Evolutionary conservation across 1,140 invertebrate species (phyloP).

Genomic region (Leptoteleia sp.): DNA sequence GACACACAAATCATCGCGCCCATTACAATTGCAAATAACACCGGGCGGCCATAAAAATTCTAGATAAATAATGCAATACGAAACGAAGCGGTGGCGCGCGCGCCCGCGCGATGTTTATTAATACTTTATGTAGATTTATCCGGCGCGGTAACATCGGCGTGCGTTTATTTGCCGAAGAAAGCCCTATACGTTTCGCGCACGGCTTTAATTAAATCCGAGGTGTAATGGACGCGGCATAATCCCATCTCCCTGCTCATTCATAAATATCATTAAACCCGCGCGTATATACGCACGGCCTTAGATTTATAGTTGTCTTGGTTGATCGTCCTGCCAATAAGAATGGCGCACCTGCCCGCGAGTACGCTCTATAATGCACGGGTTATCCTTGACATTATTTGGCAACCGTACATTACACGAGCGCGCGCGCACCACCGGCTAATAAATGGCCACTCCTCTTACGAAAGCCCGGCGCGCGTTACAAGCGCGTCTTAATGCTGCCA

Average conservation of each 20-base stretch:
- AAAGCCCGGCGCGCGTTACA: constrained; percentile 58
- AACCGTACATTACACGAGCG: constrained; percentile 70
- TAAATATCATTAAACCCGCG: constrained; percentile 53
- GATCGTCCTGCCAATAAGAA: constrained; percentile 55
- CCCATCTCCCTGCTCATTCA: constrained; percentile 54
- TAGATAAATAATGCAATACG: constrained; percentile 48
- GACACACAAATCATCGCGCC: constrained; percentile 40
- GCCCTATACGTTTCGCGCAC: constrained; percentile 37
- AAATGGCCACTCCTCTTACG: constrained; percentile 69
- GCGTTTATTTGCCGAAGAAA: constrained; percentile 52
- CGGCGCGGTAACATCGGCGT: constrained; percentile 32
- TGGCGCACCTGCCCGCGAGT: constrained; percentile 70
- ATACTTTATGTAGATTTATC: constrained; percentile 63
- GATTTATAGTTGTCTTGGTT: constrained; percentile 62
- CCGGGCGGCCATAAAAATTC: constrained; percentile 36
- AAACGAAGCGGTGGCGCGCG: constrained; percentile 9
- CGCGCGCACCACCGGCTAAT: constrained; percentile 60
- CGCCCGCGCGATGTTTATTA: constrained; percentile 47
- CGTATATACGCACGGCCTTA: constrained; percentile 22
- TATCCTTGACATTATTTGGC: constrained; percentile 79
- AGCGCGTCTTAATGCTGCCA: constrained; percentile 44
- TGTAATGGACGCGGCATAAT: constrained; percentile 60
- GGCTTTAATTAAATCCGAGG: constrained; percentile 62
- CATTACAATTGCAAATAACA: constrained; percentile 56
- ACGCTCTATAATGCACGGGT: constrained; percentile 71